These are phyloP conservation scores for Phodopus roborovskii DNA, from an alignment of 2,113 vertebrate species.

Conservation along the genomic window DNA sequence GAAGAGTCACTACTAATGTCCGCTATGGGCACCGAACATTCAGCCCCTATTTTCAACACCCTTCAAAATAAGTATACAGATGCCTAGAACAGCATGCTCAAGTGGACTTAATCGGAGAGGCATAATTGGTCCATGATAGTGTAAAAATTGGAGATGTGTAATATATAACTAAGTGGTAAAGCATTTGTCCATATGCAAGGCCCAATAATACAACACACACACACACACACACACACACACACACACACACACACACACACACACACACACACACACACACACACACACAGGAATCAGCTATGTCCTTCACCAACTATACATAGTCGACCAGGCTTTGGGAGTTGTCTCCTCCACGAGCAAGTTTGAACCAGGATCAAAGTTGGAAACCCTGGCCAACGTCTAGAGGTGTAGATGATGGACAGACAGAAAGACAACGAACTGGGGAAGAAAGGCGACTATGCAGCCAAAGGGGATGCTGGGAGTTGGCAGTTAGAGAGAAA, in stretches of 20 bases:
- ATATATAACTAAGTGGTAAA: background rate
- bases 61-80: too few species aligned
- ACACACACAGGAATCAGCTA: background rate
- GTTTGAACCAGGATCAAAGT: background rate
- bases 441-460: background rate
- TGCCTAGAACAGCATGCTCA: background rate
- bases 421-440: background rate
- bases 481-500: background rate
- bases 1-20: background rate
- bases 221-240: background rate
- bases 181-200: background rate
- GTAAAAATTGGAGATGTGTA: background rate
- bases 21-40: background rate
- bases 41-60: background rate
- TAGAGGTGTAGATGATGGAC: accelerated
- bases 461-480: background rate
- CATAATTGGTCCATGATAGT: background rate
- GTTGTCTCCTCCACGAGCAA: too few species aligned
- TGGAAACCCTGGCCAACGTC: too few species aligned
- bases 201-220: background rate
- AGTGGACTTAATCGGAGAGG: background rate
- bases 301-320: background rate
- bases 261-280: background rate
- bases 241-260: background rate
- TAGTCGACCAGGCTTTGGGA: background rate